Base-by-base conservation (phyloP, 2,797 vertebrate species). In the Decapterus maruadsi region DNA sequence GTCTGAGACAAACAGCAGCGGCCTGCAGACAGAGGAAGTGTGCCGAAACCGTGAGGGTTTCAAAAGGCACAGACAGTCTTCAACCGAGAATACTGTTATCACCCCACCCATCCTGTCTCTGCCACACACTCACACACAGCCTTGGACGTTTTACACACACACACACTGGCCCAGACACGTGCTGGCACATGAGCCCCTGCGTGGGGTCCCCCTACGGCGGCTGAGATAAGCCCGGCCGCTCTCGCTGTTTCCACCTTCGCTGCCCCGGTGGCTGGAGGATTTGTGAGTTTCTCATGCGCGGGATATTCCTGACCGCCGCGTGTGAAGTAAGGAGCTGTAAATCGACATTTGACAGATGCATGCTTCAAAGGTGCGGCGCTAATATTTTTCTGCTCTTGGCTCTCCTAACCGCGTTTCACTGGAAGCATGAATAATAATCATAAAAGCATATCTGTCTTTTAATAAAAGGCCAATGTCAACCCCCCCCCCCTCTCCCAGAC, bases 71-170 rank as follows among this genome's bases (percentile, higher is more conserved):
- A 89, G 89, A 88, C 83, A 60, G 74, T 59, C 81, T 83, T 66
- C 38, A 79, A 75, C 68, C 26, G 80, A 92, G 81, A 89, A 85
- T 59, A 67, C 75, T 87, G 87, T 87, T 87, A 68, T 70, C 81
- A 83, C 89, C 76, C 88, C 91, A 87, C 93, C 90, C 91, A 91
- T 92, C 83, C 90, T 88, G 83, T 88, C 84, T 82, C 80, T 75
- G 55, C 67, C 60, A 11, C 84, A 76, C 77, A 78, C 75, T 67
- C 50, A 51, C 46, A 50, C 34, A 36, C 34, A 36, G 34, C 34
- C 34, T 8, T 36, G 8, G 34, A 36, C 7, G 8, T 36, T 26
- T 36, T 36, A 36, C 34, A 36, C 34, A 36, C 31, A 34, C 65
- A 63, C 46, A 20, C 59, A 62, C 68, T 81, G 22, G 51, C 59